phyloP scores from a whole-genome alignment of 2,113 vertebrate species.

The Mesoclemmys tuberculata region DNA sequence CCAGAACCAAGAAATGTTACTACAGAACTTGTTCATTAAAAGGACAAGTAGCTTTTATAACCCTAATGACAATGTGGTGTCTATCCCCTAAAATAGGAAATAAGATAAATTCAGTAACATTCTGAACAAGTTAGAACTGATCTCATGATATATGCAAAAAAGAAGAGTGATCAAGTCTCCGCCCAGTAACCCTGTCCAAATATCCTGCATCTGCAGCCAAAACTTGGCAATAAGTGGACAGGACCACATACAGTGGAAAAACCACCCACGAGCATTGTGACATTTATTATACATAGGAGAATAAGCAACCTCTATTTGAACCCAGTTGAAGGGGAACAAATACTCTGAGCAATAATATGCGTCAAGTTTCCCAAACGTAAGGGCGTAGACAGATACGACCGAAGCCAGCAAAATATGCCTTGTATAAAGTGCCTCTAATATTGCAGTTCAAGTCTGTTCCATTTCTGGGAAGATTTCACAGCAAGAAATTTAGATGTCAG shows the following conservation, averaged over 20 bases:
- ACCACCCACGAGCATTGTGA: slow-evolving; percentile 68
- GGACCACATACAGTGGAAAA: slow-evolving; percentile 70
- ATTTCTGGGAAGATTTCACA: slow-evolving; percentile 29
- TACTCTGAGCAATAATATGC: slow-evolving; percentile 63
- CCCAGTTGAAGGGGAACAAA: slow-evolving; percentile 61
- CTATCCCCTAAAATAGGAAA: neutral
- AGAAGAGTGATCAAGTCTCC: slow-evolving; percentile 41
- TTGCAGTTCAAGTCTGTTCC: neutral
- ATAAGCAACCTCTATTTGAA: slow-evolving; percentile 71
- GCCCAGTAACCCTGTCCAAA: slow-evolving; percentile 48
- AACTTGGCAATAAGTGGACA: slow-evolving; percentile 70
- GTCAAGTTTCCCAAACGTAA: slow-evolving; percentile 61
- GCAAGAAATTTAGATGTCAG: neutral
- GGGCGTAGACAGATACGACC: slow-evolving; percentile 28
- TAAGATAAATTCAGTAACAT: neutral
- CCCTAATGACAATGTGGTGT: neutral
- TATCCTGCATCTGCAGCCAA: slow-evolving; percentile 52
- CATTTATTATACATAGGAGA: slow-evolving; percentile 77
- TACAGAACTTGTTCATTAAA: neutral
- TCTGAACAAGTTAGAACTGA: neutral
- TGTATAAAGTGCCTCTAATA: slow-evolving; percentile 26
- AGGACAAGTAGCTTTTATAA: neutral
- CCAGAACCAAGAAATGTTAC: neutral
- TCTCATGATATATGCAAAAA: slow-evolving; percentile 31
- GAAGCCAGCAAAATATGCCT: slow-evolving; percentile 60